Evolutionary conservation across 1,140 invertebrate genomes (phyloP).

Genomic region (Nasonia longicornis): DNA sequence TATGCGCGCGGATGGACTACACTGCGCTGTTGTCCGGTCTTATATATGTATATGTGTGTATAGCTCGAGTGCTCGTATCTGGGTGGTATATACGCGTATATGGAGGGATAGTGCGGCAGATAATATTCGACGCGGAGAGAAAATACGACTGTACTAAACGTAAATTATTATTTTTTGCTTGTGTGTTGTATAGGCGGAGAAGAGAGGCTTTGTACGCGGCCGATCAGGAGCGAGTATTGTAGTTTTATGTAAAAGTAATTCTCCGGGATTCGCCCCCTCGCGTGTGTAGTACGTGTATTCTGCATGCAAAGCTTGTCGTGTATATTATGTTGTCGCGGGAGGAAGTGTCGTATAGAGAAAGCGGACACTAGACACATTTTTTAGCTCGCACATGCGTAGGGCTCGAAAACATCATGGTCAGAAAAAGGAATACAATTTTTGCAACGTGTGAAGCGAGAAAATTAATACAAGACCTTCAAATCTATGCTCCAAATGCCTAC

Average conservation of each 20-base stretch:
- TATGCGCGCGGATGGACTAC: constrained; percentile 26
- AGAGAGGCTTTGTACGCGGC: constrained; percentile 14
- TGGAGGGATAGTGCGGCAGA: constrained; percentile 11
- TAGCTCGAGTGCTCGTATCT: neutral
- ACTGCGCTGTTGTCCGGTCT: neutral
- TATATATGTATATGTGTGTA: neutral
- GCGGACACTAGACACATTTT: neutral
- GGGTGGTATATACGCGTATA: neutral
- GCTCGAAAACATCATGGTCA: too few species aligned
- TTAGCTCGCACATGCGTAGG: neutral
- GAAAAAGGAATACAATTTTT: too few species aligned
- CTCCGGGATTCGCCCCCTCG: constrained; percentile 9
- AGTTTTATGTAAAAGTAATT: constrained; percentile 44
- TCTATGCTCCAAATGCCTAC: neutral
- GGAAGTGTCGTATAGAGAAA: neutral
- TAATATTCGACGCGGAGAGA: constrained; percentile 32
- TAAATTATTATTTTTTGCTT: constrained; percentile 40
- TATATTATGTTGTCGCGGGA: neutral
- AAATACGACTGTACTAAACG: constrained; percentile 36
- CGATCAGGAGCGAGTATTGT: constrained; percentile 34
- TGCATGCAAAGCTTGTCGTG: neutral
- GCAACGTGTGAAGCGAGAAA: neutral
- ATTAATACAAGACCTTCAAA: neutral
- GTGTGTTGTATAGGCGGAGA: neutral
- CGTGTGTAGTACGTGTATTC: neutral